These are phyloP conservation scores for Drosophila kuntzei DNA, from an alignment of 2,888 invertebrate genomes.

Conservation along the genomic window DNA sequence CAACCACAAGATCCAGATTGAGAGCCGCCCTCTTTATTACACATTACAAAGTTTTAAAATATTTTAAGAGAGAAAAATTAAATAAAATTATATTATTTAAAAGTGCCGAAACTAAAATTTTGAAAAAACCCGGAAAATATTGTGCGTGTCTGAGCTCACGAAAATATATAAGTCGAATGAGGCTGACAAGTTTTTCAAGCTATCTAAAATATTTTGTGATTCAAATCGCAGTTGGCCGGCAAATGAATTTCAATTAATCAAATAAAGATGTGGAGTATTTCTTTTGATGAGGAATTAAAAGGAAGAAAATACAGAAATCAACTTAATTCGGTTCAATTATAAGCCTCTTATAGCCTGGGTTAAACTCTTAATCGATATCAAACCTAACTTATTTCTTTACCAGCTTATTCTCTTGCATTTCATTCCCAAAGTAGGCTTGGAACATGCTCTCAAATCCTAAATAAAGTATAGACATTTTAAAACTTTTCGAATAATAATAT, in stretches of 20 bases:
- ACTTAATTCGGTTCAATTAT: neutral
- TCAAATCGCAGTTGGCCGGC: constrained; percentile 31
- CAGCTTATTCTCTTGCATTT: neutral
- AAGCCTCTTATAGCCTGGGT: rapidly evolving
- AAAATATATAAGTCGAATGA: constrained; percentile 36
- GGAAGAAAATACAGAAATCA: neutral
- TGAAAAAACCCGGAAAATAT: constrained; percentile 18
- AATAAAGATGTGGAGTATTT: neutral
- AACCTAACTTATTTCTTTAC: neutral
- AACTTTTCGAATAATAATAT: too few species aligned
- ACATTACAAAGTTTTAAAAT: constrained; percentile 21
- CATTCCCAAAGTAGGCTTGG: neutral
- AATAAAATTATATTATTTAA: constrained; percentile 9
- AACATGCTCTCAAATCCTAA: neutral
- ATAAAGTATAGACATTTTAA: neutral
- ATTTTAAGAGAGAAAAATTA: neutral
- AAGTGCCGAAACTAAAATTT: constrained; percentile 22
- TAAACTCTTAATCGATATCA: neutral
- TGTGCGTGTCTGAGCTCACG: constrained; percentile 22
- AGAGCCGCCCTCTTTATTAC: constrained; percentile 10
- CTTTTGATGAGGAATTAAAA: neutral
- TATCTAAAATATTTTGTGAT: neutral
- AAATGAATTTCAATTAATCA: neutral
- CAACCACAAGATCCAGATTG: constrained; percentile 20
- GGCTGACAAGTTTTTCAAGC: constrained; percentile 6